phyloP scores from a whole-genome alignment of 30 jellyfish, hydroid and myxozoan genomes.

The Pelagia noctiluca region DNA sequence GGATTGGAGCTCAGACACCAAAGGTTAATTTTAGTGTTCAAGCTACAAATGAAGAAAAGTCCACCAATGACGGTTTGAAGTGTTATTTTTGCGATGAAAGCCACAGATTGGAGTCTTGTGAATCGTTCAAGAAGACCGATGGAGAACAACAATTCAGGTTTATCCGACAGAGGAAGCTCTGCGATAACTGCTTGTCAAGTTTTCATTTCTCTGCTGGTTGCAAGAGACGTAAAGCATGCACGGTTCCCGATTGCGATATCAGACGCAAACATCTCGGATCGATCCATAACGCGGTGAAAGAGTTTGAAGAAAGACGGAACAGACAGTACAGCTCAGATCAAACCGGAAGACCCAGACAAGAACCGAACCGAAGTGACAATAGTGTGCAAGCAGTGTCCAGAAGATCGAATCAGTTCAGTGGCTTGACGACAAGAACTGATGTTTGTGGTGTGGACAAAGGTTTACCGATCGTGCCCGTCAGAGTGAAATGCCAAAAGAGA shows the following conservation, averaged over 20 bases:
- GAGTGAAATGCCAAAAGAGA: conserved; percentile 13
- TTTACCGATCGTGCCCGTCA: conserved; percentile 51
- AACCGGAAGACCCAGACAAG: background rate
- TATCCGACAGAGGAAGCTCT: conserved; percentile 34
- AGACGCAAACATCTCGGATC: conserved; percentile 36
- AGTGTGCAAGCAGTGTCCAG: no score
- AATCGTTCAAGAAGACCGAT: conserved; percentile 13
- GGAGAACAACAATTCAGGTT: conserved; percentile 33
- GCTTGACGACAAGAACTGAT: conserved; percentile 12
- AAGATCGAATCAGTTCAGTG: conserved; percentile 29
- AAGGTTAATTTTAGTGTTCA: conserved; percentile 58
- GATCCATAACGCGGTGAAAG: conserved; percentile 35
- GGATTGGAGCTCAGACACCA: background rate
- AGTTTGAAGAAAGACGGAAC: conserved; percentile 34
- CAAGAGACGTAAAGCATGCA: conserved; percentile 46
- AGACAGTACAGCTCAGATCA: background rate
- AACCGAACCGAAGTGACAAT: background rate
- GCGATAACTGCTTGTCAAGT: conserved; percentile 49
- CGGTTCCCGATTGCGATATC: conserved; percentile 33
- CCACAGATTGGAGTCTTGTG: conserved; percentile 41
- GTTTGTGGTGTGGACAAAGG: conserved; percentile 23
- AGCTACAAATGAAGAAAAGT: background rate
- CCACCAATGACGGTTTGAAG: background rate
- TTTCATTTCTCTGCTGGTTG: conserved; percentile 59
- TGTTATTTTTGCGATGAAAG: conserved; percentile 26